phyloP scores from a whole-genome alignment of 35 echinoderm and acorn worm species.

The Apostichopus japonicus region DNA sequence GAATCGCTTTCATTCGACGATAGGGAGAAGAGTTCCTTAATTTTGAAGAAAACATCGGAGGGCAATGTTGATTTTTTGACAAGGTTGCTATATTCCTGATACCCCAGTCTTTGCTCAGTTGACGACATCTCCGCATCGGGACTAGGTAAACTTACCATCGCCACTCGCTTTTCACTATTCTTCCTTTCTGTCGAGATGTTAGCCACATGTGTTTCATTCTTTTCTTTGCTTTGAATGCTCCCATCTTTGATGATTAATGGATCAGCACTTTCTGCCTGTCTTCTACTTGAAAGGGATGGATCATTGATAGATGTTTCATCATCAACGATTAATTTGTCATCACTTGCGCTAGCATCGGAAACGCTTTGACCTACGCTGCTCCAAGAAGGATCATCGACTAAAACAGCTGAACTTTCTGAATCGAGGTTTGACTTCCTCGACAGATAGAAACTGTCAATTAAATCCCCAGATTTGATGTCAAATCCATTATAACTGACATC shows the following conservation, averaged over 20 bases:
- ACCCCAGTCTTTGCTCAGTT: neutral
- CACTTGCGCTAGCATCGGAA: neutral
- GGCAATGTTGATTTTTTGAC: neutral
- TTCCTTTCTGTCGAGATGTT: neutral
- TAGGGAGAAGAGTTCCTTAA: constrained; percentile 10
- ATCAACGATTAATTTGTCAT: neutral
- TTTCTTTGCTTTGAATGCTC: too few relatives aligned
- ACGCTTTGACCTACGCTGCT: neutral
- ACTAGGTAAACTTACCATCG: neutral
- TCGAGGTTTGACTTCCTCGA: too few relatives aligned
- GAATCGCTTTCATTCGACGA: neutral
- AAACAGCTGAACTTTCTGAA: neutral
- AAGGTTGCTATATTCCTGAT: constrained; percentile 19
- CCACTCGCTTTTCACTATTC: neutral
- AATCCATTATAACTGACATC: neutral
- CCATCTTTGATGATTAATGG: too few relatives aligned
- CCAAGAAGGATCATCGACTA: neutral
- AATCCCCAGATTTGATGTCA: neutral
- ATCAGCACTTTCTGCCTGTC: too few relatives aligned
- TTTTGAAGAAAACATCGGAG: neutral
- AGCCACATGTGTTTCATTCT: too few relatives aligned
- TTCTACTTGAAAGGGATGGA: too few relatives aligned
- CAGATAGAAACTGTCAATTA: neutral
- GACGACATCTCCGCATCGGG: neutral
- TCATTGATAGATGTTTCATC: neutral